These are phyloP conservation scores for Zoroaster sp. DNA, from an alignment of 53 echinoderm and acorn worm species.

Conservation along the genomic window DNA sequence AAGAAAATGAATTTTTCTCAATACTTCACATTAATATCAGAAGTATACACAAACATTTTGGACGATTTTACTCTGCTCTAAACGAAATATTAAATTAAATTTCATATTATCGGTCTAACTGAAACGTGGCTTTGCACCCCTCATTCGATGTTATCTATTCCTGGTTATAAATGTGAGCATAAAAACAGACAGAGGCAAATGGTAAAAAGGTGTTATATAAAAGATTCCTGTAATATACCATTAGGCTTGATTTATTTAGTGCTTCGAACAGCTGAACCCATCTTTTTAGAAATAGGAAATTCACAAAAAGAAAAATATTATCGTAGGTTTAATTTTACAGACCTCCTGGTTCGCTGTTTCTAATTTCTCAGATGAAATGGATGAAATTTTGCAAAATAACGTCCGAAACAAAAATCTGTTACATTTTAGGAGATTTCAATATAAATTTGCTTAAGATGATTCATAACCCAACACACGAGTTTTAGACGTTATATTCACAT, in stretches of 20 bases:
- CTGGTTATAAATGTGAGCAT: neutral
- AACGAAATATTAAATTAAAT: neutral
- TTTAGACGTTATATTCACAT: neutral
- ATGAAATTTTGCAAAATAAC: neutral
- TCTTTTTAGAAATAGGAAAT: neutral
- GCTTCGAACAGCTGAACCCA: neutral
- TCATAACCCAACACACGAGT: neutral
- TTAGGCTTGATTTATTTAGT: neutral
- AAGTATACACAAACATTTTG: constrained; percentile 8
- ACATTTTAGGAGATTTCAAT: neutral
- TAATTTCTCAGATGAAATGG: neutral
- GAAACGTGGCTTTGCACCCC: constrained; percentile 15
- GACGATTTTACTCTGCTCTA: neutral
- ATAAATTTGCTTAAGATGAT: neutral
- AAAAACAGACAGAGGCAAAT: neutral
- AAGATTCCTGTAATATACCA: neutral
- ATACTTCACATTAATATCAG: neutral
- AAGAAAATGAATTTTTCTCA: neutral
- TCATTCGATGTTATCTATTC: neutral
- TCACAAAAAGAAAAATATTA: neutral
- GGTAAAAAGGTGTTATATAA: neutral
- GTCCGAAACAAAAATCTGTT: neutral
- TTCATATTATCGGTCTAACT: constrained; percentile 31
- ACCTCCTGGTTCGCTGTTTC: neutral
- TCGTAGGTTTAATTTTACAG: neutral